These are phyloP conservation scores for Octonoba sinensis DNA, from an alignment of 2,888 invertebrate species.

Conservation along the genomic window DNA sequence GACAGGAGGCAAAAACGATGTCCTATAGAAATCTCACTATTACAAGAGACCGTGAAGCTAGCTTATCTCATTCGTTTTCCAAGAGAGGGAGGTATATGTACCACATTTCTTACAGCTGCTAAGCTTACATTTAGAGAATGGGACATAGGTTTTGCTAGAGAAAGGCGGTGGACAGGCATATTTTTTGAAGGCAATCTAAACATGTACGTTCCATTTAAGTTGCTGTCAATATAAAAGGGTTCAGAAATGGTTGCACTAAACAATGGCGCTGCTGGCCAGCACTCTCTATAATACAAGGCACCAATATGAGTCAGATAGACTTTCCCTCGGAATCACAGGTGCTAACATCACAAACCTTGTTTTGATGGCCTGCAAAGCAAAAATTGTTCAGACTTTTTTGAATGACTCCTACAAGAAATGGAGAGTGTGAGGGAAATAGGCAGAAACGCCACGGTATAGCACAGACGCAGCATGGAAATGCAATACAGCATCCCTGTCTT, in stretches of 20 bases:
- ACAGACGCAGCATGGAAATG: neutral
- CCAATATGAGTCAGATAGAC: slow-evolving; percentile 60
- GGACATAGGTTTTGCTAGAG: neutral
- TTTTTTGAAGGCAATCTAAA: neutral
- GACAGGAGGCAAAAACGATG: slow-evolving; percentile 61
- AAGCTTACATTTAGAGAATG: neutral
- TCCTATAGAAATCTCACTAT: slow-evolving; percentile 61
- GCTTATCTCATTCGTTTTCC: slow-evolving; percentile 15
- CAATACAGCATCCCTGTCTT: slow-evolving; percentile 7
- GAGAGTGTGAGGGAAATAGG: slow-evolving; percentile 56
- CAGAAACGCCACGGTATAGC: slow-evolving; percentile 35
- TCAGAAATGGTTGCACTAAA: neutral
- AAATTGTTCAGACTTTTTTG: slow-evolving; percentile 20
- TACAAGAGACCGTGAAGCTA: slow-evolving; percentile 51
- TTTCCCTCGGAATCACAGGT: slow-evolving; percentile 61
- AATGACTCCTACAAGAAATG: slow-evolving; percentile 21
- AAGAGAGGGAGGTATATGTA: slow-evolving; percentile 4
- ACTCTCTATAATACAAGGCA: slow-evolving; percentile 58
- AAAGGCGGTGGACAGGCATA: neutral
- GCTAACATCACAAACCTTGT: slow-evolving; percentile 51
- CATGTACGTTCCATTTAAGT: too few relatives aligned
- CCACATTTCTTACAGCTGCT: neutral
- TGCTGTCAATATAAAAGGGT: too few relatives aligned
- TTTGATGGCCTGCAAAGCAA: slow-evolving; percentile 39
- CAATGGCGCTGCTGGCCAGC: slow-evolving; percentile 39